Percentiles rank a stretch among this genome's conserved stretches.
phyloP scores from a whole-genome alignment of 2,113 vertebrate genomes.

The Phyllostomus discolor region DNA sequence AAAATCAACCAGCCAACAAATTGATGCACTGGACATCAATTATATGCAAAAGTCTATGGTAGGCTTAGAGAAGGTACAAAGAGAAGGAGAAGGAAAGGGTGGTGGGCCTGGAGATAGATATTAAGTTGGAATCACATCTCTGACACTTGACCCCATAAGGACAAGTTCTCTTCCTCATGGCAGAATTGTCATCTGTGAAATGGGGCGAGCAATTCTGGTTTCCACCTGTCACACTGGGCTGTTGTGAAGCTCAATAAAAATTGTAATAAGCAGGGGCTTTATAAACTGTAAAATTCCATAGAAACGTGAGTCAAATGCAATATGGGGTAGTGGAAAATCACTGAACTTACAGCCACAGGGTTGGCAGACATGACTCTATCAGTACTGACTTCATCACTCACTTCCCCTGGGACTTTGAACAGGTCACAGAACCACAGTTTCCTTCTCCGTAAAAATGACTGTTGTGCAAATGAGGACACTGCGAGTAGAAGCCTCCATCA shows the following conservation, averaged over 20 bases:
- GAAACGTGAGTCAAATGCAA: constrained; percentile 17
- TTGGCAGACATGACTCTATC: neutral
- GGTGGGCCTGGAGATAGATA: neutral
- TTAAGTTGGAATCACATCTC: neutral
- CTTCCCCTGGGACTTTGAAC: neutral
- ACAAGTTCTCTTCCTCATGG: neutral
- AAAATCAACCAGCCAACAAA: neutral
- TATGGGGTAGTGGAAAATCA: constrained; percentile 22
- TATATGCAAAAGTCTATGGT: neutral
- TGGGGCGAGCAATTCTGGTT: neutral
- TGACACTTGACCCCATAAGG: neutral
- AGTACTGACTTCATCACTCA: neutral
- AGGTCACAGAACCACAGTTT: neutral
- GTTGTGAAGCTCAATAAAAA: neutral
- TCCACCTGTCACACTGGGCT: neutral
- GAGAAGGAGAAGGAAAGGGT: neutral
- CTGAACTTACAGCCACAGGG: constrained; percentile 12
- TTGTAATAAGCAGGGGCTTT: neutral
- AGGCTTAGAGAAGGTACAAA: neutral
- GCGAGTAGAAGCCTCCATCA: neutral
- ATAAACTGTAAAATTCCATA: constrained; percentile 45
- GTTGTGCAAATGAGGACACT: neutral
- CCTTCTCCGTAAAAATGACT: neutral
- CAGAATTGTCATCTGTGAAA: neutral
- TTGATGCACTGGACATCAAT: neutral